Conservation (phyloP, 2,888 invertebrate genomes). For the Drosophila neotestacea region DNA sequence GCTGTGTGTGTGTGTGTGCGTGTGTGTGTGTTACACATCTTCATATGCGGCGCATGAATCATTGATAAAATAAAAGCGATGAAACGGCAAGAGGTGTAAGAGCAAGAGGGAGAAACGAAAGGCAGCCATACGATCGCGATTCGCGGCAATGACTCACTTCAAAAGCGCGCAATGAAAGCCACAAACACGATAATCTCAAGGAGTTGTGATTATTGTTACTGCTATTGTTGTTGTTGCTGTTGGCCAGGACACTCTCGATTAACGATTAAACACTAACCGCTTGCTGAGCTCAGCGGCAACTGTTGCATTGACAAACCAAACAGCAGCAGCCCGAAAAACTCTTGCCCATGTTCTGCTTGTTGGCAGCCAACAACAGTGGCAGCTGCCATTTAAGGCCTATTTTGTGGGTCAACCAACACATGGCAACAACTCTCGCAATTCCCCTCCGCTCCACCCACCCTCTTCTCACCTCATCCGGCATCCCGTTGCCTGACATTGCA, state of each 20-base stretch:
- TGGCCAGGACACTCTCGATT: constrained; percentile 16
- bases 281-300: constrained; percentile 35
- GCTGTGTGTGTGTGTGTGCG: constrained; percentile 15
- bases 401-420: constrained; percentile 24
- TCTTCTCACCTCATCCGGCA: background rate
- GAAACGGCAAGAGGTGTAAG: background rate
- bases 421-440: background rate
- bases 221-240: background rate
- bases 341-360: constrained; percentile 15
- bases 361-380: constrained; percentile 6
- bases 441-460: background rate
- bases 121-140: constrained; percentile 76
- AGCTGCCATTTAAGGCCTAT: constrained; percentile 33
- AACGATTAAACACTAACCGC: constrained; percentile 7
- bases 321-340: constrained; percentile 22
- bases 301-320: constrained; percentile 26
- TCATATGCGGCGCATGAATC: constrained; percentile 71
- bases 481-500: background rate
- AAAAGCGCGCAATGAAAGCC: constrained; percentile 31
- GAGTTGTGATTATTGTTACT: background rate
- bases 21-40: constrained; percentile 54
- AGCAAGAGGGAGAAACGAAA: constrained; percentile 40
- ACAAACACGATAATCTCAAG: background rate
- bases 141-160: constrained; percentile 63
- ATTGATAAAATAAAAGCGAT: constrained; percentile 71